Conservation (phyloP, 2,888 invertebrate genomes). For the Heterodera filipjevi region DNA sequence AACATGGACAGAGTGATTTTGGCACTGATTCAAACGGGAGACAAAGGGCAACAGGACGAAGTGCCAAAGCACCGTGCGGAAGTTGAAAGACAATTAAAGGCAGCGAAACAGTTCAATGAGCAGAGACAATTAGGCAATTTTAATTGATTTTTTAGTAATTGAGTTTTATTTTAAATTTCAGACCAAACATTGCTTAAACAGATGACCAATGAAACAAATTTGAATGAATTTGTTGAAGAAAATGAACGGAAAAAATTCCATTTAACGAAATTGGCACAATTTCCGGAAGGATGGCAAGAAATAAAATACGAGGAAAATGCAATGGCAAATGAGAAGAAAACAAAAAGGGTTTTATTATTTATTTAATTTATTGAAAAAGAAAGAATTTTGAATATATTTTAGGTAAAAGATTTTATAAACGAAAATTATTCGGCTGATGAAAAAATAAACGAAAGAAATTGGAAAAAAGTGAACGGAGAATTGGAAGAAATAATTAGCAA, state of each 20-base stretch:
- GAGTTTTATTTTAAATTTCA: not conserved
- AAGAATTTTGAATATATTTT: not conserved
- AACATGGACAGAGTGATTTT: not conserved
- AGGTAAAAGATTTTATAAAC: not conserved
- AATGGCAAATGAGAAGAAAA: not conserved
- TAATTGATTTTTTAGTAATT: not conserved
- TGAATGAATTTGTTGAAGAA: not conserved
- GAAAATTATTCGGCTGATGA: not conserved
- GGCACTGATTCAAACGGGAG: not conserved
- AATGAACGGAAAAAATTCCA: not conserved
- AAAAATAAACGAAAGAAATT: not conserved
- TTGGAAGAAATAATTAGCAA: not conserved
- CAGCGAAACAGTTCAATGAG: not conserved
- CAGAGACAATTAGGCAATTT: slow-evolving; percentile 2
- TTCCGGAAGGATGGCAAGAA: not conserved
- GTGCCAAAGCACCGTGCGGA: not conserved
- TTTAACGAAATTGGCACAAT: not conserved
- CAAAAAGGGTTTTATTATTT: not conserved
- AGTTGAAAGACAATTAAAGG: not conserved
- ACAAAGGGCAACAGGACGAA: not conserved
- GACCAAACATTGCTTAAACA: not conserved
- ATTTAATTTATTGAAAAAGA: not conserved
- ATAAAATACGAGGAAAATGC: not conserved
- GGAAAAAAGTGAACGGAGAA: not conserved
- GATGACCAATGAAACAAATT: not conserved